Percentiles rank a stretch among this genome's conserved stretches.
These are phyloP conservation scores for Pandemis cinnamomeana DNA, from an alignment of 2,888 invertebrate species.

Conservation along the genomic window DNA sequence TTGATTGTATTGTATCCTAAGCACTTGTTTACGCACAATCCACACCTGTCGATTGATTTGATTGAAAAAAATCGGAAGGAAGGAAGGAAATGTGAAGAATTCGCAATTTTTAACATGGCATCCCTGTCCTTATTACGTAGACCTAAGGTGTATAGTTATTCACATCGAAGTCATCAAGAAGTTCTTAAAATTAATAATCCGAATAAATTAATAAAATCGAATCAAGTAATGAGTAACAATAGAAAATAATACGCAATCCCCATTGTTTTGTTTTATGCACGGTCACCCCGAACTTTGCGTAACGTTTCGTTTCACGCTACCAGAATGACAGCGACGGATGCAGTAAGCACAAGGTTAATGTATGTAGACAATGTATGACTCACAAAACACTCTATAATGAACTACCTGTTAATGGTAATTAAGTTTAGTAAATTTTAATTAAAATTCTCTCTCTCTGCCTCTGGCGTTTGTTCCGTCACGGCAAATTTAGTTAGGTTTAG, in stretches of 20 bases:
- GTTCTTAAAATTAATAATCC: too few species aligned
- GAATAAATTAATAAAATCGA: not conserved
- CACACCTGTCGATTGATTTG: conserved; percentile 55
- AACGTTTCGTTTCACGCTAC: conserved; percentile 30
- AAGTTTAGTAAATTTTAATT: too few species aligned
- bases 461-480: too few species aligned
- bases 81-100: conserved; percentile 36
- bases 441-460: too few species aligned
- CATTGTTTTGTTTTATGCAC: not conserved
- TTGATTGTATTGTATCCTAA: conserved; percentile 39
- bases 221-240: not conserved
- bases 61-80: conserved; percentile 44
- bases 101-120: conserved; percentile 30
- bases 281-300: conserved; percentile 13
- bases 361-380: too few species aligned
- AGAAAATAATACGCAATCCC: not conserved
- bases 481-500: too few species aligned
- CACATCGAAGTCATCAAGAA: too few species aligned
- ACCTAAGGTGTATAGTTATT: too few species aligned
- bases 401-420: too few species aligned
- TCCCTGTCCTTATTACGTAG: conserved; percentile 4
- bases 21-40: conserved; percentile 54
- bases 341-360: too few species aligned
- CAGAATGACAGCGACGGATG: not conserved
- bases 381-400: too few species aligned